phyloP scores from a whole-genome alignment of 2,888 invertebrate species.

The Mythimna impura region DNA sequence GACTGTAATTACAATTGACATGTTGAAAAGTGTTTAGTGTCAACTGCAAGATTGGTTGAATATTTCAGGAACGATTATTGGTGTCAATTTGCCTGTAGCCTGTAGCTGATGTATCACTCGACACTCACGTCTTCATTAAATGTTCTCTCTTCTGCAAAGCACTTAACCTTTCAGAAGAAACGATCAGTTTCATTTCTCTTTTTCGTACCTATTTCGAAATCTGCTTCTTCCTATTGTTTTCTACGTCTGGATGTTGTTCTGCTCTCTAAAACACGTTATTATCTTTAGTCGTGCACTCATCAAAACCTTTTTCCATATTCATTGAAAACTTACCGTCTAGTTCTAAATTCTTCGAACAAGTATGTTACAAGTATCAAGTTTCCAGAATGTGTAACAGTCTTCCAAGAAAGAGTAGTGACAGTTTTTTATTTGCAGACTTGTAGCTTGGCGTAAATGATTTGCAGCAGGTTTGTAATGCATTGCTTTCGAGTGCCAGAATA shows the following conservation, averaged over 20 bases:
- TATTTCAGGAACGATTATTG: slow-evolving; percentile 17
- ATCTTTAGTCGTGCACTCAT: neutral
- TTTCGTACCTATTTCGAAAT: neutral
- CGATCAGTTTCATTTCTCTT: neutral
- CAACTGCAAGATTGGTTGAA: slow-evolving; percentile 19
- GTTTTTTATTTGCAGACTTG: slow-evolving; percentile 8
- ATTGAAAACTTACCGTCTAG: neutral
- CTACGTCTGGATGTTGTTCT: neutral
- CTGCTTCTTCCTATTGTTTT: neutral
- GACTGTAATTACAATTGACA: slow-evolving; percentile 28
- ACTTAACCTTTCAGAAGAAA: slow-evolving; percentile 1
- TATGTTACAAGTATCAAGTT: neutral
- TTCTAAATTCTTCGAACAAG: slow-evolving; percentile 1
- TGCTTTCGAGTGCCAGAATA: slow-evolving; percentile 14
- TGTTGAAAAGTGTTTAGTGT: slow-evolving; percentile 40
- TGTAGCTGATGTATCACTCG: slow-evolving; percentile 16
- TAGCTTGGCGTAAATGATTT: neutral
- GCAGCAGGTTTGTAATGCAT: slow-evolving; percentile 18
- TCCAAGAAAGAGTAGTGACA: neutral
- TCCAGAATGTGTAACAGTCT: slow-evolving; percentile 3
- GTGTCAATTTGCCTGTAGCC: slow-evolving; percentile 23
- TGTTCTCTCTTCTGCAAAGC: neutral
- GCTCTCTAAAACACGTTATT: neutral
- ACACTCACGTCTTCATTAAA: slow-evolving; percentile 21
- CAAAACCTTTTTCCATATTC: neutral